Percentiles rank a stretch among this genome's conserved stretches.
Conservation (phyloP, 1,140 invertebrate species). For the Drosophila tani region DNA sequence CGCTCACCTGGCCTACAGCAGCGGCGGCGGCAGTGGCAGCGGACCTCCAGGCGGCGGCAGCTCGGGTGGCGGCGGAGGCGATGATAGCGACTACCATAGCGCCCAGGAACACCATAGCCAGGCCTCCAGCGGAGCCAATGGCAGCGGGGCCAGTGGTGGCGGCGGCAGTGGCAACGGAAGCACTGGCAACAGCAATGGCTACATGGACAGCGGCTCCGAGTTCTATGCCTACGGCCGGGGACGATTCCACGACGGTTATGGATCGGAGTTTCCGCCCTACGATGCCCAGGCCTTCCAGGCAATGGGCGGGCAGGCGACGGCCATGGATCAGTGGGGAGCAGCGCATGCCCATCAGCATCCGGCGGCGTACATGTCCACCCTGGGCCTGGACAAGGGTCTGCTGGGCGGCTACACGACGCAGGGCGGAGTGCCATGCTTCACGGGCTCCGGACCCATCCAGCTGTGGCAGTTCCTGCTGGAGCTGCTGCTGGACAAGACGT, state of each 20-base stretch:
- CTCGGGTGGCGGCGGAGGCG: slow-evolving; percentile 51
- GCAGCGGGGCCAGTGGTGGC: slow-evolving; percentile 53
- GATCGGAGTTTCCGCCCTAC: slow-evolving; percentile 86
- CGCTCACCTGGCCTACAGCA: slow-evolving; percentile 68
- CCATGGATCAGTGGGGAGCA: slow-evolving; percentile 86
- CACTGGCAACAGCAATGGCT: slow-evolving; percentile 68
- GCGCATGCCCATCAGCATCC: slow-evolving; percentile 85
- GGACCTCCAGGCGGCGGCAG: slow-evolving; percentile 46
- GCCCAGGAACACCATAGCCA: slow-evolving; percentile 90
- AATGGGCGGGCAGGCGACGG: slow-evolving; percentile 89
- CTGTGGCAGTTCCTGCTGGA: slow-evolving; percentile 99
- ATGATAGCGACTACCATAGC: slow-evolving; percentile 82
- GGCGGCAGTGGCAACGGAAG: slow-evolving; percentile 63
- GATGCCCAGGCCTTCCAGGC: slow-evolving; percentile 92
- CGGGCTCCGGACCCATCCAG: slow-evolving; percentile 96
- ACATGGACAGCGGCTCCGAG: slow-evolving; percentile 89
- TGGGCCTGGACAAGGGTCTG: slow-evolving; percentile 80
- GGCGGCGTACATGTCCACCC: slow-evolving; percentile 75
- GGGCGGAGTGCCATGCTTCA: slow-evolving; percentile 83
- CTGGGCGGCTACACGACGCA: slow-evolving; percentile 80
- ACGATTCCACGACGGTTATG: slow-evolving; percentile 69
- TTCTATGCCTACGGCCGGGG: slow-evolving; percentile 87
- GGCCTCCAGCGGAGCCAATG: slow-evolving; percentile 84
- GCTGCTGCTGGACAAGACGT: slow-evolving; percentile 97
- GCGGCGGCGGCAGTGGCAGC: slow-evolving; percentile 35